These are phyloP conservation scores for Falco columbarius DNA, from an alignment of 2,797 vertebrate genomes.

Conservation along the genomic window DNA sequence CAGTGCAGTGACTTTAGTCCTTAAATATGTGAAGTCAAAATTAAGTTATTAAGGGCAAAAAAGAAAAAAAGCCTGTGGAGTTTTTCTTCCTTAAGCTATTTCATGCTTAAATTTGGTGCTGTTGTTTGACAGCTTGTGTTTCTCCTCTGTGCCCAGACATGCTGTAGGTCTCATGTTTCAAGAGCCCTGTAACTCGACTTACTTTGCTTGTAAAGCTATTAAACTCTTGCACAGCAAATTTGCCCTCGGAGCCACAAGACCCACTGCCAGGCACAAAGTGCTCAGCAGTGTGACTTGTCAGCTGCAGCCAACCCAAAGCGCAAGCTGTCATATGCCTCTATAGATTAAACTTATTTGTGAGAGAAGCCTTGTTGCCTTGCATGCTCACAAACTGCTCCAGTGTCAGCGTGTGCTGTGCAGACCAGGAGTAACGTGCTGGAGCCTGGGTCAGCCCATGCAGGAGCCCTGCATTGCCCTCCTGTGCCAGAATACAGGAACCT, in stretches of 20 bases:
- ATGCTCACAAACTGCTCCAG: not conserved
- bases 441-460: not conserved
- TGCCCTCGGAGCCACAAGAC: not conserved
- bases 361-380: not conserved
- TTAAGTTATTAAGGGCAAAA: not conserved
- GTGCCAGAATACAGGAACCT: not conserved
- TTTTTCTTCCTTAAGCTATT: not conserved
- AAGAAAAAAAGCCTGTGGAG: not conserved
- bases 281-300: rapidly evolving
- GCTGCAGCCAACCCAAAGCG: not conserved
- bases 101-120: not conserved
- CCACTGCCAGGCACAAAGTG: not conserved
- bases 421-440: not conserved
- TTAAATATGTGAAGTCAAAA: not conserved
- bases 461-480: not conserved
- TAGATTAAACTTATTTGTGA: not conserved
- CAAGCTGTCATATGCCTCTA: not conserved
- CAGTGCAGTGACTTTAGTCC: rapidly evolving
- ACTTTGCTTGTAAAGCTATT: not conserved
- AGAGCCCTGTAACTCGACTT: not conserved
- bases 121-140: not conserved
- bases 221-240: not conserved
- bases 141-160: not conserved
- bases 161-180: not conserved
- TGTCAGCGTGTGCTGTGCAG: not conserved